These are phyloP conservation scores for Scolopax bukidnonensis DNA, from an alignment of 2,797 vertebrate genomes.

Conservation along the genomic window DNA sequence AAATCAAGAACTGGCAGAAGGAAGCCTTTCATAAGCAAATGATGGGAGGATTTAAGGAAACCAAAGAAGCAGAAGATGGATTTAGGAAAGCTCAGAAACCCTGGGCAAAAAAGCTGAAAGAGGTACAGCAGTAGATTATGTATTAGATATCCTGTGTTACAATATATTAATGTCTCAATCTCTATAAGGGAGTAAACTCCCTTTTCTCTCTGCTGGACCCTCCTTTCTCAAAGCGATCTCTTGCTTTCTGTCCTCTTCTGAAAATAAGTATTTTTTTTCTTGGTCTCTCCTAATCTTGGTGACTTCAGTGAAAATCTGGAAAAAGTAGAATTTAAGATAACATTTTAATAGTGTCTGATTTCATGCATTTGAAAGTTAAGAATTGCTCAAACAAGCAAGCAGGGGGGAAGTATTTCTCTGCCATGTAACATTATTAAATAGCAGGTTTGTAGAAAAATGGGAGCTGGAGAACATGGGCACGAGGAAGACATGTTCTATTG, in stretches of 20 bases:
- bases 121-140: slow-evolving; percentile 80
- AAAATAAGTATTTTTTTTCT: slow-evolving; percentile 36
- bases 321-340: neutral
- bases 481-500: neutral
- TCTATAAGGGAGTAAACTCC: slow-evolving; percentile 53
- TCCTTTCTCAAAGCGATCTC: slow-evolving; percentile 59
- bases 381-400: neutral
- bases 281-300: slow-evolving; percentile 6
- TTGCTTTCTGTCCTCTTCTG: slow-evolving; percentile 61
- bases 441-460: slow-evolving; percentile 5
- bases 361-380: neutral
- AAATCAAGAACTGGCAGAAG: slow-evolving; percentile 98
- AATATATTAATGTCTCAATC: slow-evolving; percentile 37
- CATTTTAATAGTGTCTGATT: neutral
- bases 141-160: slow-evolving; percentile 36
- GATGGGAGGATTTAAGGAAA: slow-evolving; percentile 98
- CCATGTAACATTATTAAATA: neutral
- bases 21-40: slow-evolving; percentile 98
- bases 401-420: neutral
- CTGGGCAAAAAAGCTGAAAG: slow-evolving; percentile 98
- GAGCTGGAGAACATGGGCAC: neutral
- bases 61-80: slow-evolving; percentile 95
- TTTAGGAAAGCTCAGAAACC: slow-evolving; percentile 99
- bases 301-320: neutral
- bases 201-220: slow-evolving; percentile 60